A percentile compares a stretch with the other conserved stretches of the same genome.
Conservation (phyloP, 1,140 invertebrate genomes). For the Megathymus violae region DNA sequence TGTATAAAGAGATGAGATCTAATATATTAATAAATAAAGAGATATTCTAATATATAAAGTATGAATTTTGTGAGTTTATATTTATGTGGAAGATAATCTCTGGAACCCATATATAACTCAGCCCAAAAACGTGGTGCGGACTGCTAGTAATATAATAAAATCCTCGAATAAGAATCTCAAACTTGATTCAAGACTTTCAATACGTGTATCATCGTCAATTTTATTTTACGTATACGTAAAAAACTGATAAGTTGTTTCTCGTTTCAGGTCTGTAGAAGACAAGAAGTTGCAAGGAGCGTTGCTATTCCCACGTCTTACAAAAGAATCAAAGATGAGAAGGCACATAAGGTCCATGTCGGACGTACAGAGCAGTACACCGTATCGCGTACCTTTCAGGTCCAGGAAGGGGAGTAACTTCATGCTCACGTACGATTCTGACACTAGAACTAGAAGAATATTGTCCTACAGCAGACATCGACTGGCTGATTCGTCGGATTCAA, state of each 20-base stretch:
- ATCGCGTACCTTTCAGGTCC: slow-evolving; percentile 62
- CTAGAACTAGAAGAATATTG: slow-evolving; percentile 57
- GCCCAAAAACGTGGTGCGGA: too few relatives aligned
- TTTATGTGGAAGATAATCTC: too few relatives aligned
- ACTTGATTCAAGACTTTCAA: too few relatives aligned
- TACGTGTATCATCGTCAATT: slow-evolving; percentile 8
- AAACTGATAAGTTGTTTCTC: slow-evolving; percentile 18
- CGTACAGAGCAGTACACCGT: slow-evolving; percentile 74
- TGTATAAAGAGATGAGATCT: too few relatives aligned
- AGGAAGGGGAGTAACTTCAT: slow-evolving; percentile 59
- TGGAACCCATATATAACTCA: too few relatives aligned
- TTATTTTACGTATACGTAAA: not conserved
- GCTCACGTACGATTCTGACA: slow-evolving; percentile 75
- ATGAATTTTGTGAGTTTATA: too few relatives aligned
- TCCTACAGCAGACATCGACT: slow-evolving; percentile 51
- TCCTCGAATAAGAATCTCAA: too few relatives aligned
- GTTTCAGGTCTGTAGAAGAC: slow-evolving; percentile 73
- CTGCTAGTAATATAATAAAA: too few relatives aligned
- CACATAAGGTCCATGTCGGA: slow-evolving; percentile 79
- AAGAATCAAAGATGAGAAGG: slow-evolving; percentile 68
- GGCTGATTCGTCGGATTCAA: slow-evolving; percentile 70
- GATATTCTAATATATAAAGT: too few relatives aligned
- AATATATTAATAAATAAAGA: too few relatives aligned
- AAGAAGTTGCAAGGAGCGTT: slow-evolving; percentile 51
- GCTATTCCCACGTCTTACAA: slow-evolving; percentile 63